Conservation (phyloP, 2,797 vertebrate genomes). For the Poeciliopsis turneri region DNA sequence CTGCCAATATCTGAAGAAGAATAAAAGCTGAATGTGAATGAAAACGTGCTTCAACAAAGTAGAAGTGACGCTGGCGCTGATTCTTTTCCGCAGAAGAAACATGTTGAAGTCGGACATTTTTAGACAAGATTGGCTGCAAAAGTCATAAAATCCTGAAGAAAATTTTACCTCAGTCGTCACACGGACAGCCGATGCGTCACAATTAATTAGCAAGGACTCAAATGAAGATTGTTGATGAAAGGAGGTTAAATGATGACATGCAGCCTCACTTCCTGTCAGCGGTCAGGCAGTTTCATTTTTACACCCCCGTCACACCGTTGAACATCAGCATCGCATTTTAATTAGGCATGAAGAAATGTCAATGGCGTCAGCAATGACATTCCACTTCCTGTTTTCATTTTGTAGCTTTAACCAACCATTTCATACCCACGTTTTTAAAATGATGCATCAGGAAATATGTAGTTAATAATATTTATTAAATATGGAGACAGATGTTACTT, state of each 20-base stretch:
- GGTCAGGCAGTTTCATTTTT: neutral
- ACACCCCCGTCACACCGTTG: neutral
- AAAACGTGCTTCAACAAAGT: neutral
- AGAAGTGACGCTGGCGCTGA: neutral
- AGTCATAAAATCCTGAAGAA: neutral
- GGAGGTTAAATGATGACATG: neutral
- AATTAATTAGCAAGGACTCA: neutral
- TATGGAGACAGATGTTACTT: neutral
- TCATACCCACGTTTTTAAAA: neutral
- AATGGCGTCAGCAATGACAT: neutral
- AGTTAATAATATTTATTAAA: neutral
- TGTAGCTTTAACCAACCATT: neutral
- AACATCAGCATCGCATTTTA: neutral
- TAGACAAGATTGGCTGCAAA: neutral
- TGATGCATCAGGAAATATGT: neutral
- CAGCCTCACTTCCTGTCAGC: neutral
- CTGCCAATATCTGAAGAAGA: neutral
- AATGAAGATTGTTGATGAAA: constrained; percentile 2
- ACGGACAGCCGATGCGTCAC: neutral
- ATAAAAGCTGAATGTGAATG: neutral
- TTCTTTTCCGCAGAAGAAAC: neutral
- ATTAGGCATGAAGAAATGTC: neutral
- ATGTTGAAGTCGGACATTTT: neutral
- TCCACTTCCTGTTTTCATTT: neutral
- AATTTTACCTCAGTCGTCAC: neutral